phyloP scores from a whole-genome alignment of 2,113 vertebrate genomes.

The Apodemus sylvaticus region DNA sequence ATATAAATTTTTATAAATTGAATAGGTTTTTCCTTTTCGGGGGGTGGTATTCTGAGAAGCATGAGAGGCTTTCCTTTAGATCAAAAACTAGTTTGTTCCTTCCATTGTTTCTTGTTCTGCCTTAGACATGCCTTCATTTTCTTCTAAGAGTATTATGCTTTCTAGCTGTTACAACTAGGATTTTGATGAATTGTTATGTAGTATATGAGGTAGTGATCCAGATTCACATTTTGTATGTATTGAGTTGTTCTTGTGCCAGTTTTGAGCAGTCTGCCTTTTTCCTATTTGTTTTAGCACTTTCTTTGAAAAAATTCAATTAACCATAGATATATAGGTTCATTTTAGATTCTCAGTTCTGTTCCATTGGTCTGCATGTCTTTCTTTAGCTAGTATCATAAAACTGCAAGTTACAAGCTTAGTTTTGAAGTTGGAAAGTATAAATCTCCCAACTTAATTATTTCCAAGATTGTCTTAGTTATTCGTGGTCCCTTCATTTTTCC shows the following conservation, averaged over 20 bases:
- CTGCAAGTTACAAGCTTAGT: neutral
- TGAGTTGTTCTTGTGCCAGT: neutral
- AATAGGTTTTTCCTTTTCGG: neutral
- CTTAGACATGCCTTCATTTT: neutral
- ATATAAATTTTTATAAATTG: neutral
- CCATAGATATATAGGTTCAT: neutral
- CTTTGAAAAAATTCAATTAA: neutral
- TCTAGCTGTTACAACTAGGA: slow-evolving; percentile 4
- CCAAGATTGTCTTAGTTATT: neutral
- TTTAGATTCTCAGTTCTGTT: neutral
- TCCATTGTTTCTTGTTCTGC: neutral
- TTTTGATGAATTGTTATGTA: neutral
- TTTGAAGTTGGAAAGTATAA: neutral
- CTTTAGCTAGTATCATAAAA: neutral
- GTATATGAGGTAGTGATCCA: neutral
- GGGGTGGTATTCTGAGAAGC: neutral
- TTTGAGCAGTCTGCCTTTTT: neutral
- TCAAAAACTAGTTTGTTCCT: neutral
- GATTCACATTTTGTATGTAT: neutral
- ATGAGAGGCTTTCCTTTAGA: slow-evolving; percentile 15
- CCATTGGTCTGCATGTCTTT: neutral
- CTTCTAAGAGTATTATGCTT: neutral
- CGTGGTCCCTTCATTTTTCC: neutral
- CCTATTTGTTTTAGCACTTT: neutral
- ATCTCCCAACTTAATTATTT: slow-evolving; percentile 6